Conservation (phyloP, 2,113 vertebrate genomes). For the Acrocephalus kingi region DNA sequence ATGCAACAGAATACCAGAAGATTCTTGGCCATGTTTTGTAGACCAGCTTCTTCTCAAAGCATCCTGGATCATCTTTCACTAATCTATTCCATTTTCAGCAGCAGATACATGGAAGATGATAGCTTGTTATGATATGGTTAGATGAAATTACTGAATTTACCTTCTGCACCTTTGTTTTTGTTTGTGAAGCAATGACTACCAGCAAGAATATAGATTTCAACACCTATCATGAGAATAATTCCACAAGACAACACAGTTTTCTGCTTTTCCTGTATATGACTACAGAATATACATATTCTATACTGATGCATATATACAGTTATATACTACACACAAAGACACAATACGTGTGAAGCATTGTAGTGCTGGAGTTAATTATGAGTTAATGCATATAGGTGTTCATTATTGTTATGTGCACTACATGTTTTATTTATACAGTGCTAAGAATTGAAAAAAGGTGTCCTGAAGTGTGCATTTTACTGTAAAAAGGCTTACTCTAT, state of each 20-base stretch:
- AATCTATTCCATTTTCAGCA: neutral
- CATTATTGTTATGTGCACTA: neutral
- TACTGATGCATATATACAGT: neutral
- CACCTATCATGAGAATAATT: neutral
- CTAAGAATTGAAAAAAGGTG: neutral
- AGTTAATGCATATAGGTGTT: neutral
- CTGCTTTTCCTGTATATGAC: neutral
- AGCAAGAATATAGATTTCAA: neutral
- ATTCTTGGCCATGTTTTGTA: neutral
- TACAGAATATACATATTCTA: neutral
- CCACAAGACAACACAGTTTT: neutral
- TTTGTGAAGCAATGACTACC: neutral
- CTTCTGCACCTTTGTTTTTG: neutral
- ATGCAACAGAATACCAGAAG: neutral
- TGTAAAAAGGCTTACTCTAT: neutral
- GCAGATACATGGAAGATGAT: neutral
- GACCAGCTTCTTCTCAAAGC: neutral
- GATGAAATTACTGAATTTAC: neutral
- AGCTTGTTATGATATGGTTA: neutral
- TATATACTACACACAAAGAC: neutral
- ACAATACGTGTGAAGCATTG: fast-evolving
- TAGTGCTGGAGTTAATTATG: neutral
- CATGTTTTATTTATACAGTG: neutral
- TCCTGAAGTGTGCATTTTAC: neutral
- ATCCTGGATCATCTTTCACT: neutral